These are phyloP conservation scores for Scomber scombrus DNA, from an alignment of 2,113 vertebrate genomes.

Conservation along the genomic window DNA sequence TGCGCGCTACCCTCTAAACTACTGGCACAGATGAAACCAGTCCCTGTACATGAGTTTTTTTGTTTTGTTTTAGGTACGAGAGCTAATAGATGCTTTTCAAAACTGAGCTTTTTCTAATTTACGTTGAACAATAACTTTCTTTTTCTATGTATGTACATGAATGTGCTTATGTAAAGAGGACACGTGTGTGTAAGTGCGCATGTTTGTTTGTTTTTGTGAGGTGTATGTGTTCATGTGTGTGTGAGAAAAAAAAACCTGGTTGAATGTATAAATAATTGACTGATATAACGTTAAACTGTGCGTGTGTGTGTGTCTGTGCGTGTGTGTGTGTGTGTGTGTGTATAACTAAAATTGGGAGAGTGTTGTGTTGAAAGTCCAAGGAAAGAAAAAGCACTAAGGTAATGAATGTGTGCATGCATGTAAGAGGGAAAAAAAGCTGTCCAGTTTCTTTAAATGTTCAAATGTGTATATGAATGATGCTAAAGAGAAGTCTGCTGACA, in stretches of 20 bases:
- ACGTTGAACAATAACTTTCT: conserved; percentile 71
- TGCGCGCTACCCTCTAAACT: conserved; percentile 67
- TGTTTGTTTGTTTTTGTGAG: conserved; percentile 16
- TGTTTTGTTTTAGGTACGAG: conserved; percentile 83
- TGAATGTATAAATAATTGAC: conserved; percentile 56
- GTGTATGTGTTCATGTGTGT: conserved; percentile 24
- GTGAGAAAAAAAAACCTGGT: conserved; percentile 8
- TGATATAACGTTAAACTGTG: conserved; percentile 33
- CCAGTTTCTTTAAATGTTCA: conserved; percentile 62
- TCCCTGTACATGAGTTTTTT: conserved; percentile 23
- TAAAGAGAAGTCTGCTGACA: conserved; percentile 61
- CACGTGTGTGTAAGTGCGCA: conserved; percentile 22
- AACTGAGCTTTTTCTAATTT: conserved; percentile 79
- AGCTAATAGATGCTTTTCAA: conserved; percentile 77
- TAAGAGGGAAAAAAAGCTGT: conserved; percentile 16
- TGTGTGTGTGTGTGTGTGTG: conserved; percentile 48
- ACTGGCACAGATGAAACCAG: conserved; percentile 80
- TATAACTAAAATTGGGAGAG: conserved; percentile 6
- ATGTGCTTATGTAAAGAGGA: conserved; percentile 65
- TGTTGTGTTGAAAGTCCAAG: conserved; percentile 19
- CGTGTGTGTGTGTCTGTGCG: conserved; percentile 39
- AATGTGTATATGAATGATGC: conserved; percentile 52
- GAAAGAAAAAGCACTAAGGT: conserved; percentile 69
- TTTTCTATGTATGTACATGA: conserved; percentile 70
- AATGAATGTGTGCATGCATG: conserved; percentile 64